Evolutionary conservation across 1,140 invertebrate genomes (phyloP).

Genomic region (Drosophila sp.): DNA sequence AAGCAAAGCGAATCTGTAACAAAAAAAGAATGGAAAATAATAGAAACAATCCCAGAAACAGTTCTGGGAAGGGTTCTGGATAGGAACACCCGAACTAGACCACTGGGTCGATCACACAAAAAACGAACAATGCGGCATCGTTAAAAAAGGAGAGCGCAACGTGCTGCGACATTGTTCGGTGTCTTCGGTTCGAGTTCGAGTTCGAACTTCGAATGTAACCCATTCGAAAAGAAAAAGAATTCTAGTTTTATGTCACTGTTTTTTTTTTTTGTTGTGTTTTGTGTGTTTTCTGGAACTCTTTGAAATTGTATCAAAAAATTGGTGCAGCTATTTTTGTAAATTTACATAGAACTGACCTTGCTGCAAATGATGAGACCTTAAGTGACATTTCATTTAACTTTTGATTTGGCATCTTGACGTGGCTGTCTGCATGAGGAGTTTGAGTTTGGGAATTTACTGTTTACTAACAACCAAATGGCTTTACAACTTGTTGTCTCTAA

Average conservation of each 20-base stretch:
- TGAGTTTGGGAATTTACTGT: constrained; percentile 10
- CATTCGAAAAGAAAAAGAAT: constrained; percentile 28
- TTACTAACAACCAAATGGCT: constrained; percentile 56
- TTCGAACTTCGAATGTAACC: not conserved
- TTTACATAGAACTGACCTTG: constrained; percentile 75
- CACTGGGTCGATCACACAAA: constrained; percentile 61
- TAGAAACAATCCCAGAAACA: constrained; percentile 5
- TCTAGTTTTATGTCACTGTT: constrained; percentile 37
- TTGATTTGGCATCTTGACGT: constrained; percentile 78
- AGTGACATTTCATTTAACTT: constrained; percentile 72
- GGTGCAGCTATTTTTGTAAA: constrained; percentile 40
- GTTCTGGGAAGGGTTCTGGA: constrained; percentile 38
- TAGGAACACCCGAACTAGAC: constrained; percentile 71
- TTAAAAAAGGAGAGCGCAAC: constrained; percentile 78
- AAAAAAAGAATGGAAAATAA: constrained; percentile 35
- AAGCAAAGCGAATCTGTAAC: constrained; percentile 62
- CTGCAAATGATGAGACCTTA: not conserved
- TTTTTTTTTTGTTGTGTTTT: constrained; percentile 36
- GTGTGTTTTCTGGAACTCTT: constrained; percentile 16
- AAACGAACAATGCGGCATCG: constrained; percentile 61
- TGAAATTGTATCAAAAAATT: constrained; percentile 78
- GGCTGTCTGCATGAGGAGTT: not conserved
- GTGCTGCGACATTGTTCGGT: constrained; percentile 47
- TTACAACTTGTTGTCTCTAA: constrained; percentile 84
- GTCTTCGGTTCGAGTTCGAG: too few species aligned